A percentile compares a stretch with the other conserved stretches of the same genome.
These are phyloP conservation scores for Podiceps cristatus DNA, from an alignment of 2,113 vertebrate species.

Conservation along the genomic window DNA sequence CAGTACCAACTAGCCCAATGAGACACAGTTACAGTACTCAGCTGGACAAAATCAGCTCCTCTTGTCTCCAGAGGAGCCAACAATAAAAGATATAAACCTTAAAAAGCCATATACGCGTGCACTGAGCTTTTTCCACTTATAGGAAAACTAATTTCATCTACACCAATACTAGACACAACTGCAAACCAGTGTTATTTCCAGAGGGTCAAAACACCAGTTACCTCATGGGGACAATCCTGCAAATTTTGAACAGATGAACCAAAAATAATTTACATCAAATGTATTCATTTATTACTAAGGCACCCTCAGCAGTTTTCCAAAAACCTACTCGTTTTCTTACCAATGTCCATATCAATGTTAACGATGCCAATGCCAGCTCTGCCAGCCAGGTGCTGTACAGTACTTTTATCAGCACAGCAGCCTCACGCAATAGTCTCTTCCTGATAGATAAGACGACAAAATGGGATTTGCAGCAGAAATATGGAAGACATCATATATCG, in stretches of 20 bases:
- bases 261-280: neutral
- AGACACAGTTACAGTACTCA: neutral
- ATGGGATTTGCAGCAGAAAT: neutral
- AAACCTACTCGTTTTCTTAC: fast-evolving
- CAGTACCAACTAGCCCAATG: neutral
- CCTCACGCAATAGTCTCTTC: fast-evolving
- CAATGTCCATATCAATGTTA: fast-evolving
- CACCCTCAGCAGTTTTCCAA: neutral
- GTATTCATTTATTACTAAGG: fast-evolving
- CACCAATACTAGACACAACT: neutral
- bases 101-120: neutral
- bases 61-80: neutral
- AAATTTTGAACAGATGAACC: neutral
- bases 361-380: fast-evolving
- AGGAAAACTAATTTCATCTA: neutral
- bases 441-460: neutral
- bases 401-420: neutral
- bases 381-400: neutral
- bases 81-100: neutral
- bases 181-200: neutral
- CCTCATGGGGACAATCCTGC: neutral
- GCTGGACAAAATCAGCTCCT: neutral
- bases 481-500: fast-evolving
- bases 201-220: neutral
- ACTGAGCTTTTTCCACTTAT: neutral